phyloP scores from a whole-genome alignment of 2,797 vertebrate species.

The Iguana delicatissima region DNA sequence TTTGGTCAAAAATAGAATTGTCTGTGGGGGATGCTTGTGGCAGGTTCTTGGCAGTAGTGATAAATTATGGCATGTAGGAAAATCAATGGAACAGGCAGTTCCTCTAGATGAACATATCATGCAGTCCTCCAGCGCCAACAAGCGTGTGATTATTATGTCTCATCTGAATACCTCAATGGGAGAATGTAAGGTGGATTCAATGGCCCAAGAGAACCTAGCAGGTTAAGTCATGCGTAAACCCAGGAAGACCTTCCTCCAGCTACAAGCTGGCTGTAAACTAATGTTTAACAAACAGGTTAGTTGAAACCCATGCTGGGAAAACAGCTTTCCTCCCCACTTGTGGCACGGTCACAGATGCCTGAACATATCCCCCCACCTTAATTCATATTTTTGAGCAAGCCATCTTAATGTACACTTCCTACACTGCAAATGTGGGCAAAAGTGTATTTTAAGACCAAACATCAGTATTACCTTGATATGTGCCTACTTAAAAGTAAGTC shows the following conservation, averaged over 20 bases:
- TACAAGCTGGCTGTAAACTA: not conserved
- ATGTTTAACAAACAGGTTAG: not conserved
- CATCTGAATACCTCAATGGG: not conserved
- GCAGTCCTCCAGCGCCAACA: not conserved
- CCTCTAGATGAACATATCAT: not conserved
- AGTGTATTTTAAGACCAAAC: not conserved
- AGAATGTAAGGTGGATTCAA: not conserved
- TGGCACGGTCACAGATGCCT: not conserved
- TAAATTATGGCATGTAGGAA: not conserved
- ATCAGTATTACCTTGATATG: not conserved
- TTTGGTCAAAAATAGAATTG: not conserved
- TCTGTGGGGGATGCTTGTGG: not conserved
- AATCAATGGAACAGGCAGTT: not conserved
- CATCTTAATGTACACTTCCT: not conserved
- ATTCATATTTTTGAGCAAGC: not conserved
- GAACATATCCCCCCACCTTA: no score
- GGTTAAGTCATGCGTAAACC: not conserved
- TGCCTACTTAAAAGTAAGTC: not conserved
- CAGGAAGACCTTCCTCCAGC: not conserved
- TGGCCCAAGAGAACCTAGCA: not conserved
- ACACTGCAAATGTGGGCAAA: not conserved
- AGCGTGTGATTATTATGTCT: not conserved
- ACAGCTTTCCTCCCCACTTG: no score
- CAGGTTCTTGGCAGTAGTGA: not conserved
- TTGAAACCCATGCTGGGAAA: not conserved